A percentile compares a stretch with the other conserved stretches of the same genome.
Conservation (phyloP, 2,797 vertebrate species). For the Picus viridis region DNA sequence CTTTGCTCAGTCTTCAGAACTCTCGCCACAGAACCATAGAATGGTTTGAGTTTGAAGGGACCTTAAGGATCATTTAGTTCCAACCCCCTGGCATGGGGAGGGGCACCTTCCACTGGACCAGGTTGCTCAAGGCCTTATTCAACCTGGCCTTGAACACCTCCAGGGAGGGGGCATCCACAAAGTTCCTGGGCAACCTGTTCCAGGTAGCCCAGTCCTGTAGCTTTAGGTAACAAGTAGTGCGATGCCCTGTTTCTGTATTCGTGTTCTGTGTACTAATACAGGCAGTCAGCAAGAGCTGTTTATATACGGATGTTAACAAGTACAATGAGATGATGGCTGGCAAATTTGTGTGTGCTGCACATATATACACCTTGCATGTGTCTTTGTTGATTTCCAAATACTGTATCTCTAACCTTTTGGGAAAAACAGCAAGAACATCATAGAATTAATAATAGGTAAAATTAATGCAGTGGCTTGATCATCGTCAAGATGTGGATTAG, state of each 20-base stretch:
- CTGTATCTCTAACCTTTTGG: background rate
- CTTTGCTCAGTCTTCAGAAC: background rate
- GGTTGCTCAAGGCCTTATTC: too few species aligned
- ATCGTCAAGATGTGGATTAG: background rate
- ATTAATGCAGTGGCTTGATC: background rate
- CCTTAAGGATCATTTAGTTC: too few species aligned
- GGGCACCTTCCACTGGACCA: too few species aligned
- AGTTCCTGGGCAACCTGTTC: too few species aligned
- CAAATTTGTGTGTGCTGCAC: background rate
- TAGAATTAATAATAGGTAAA: background rate
- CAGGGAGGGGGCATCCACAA: too few species aligned
- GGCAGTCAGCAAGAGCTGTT: background rate
- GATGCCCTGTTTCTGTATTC: fast-evolving
- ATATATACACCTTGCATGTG: background rate
- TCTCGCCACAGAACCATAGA: background rate
- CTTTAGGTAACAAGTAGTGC: background rate
- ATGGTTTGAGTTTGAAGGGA: too few species aligned
- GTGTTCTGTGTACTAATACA: background rate
- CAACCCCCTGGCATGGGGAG: too few species aligned
- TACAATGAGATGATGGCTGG: background rate
- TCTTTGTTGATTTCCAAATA: background rate
- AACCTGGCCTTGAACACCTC: too few species aligned
- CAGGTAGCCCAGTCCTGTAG: background rate
- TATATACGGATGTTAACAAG: background rate
- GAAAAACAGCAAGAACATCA: background rate